These are phyloP conservation scores for Botia kubotai DNA, from an alignment of 2,797 vertebrate species.

Conservation along the genomic window DNA sequence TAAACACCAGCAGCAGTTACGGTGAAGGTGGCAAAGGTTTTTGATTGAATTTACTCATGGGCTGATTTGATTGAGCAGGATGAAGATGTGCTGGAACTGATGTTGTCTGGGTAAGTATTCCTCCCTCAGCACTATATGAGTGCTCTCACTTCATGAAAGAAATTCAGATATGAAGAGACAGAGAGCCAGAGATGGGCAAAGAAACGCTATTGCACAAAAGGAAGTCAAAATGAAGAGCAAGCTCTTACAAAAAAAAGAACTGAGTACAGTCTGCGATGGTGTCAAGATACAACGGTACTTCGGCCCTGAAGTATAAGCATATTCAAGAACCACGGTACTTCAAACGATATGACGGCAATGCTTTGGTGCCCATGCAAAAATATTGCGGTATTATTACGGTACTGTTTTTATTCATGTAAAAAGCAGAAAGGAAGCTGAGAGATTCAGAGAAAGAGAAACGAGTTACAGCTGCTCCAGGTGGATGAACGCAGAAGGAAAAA, in stretches of 20 bases:
- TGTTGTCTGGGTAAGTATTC: background rate
- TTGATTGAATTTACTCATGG: conserved; percentile 13
- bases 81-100: background rate
- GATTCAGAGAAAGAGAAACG: background rate
- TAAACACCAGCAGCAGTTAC: background rate
- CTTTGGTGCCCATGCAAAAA: background rate
- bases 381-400: background rate
- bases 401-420: no score
- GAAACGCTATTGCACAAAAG: background rate
- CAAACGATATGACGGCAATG: background rate
- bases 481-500: conserved; percentile 60
- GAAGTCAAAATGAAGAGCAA: background rate
- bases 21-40: background rate
- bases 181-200: background rate
- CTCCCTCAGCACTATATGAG: background rate
- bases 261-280: background rate
- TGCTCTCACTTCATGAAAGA: background rate
- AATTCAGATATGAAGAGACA: background rate
- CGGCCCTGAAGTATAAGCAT: background rate
- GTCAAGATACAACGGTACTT: background rate
- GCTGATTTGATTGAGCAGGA: background rate
- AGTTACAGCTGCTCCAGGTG: conserved; percentile 39
- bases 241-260: background rate
- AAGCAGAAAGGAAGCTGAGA: no score
- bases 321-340: background rate